Evolutionary conservation across 2,888 invertebrate genomes (phyloP).

Genomic region (Plagodis dolabraria): DNA sequence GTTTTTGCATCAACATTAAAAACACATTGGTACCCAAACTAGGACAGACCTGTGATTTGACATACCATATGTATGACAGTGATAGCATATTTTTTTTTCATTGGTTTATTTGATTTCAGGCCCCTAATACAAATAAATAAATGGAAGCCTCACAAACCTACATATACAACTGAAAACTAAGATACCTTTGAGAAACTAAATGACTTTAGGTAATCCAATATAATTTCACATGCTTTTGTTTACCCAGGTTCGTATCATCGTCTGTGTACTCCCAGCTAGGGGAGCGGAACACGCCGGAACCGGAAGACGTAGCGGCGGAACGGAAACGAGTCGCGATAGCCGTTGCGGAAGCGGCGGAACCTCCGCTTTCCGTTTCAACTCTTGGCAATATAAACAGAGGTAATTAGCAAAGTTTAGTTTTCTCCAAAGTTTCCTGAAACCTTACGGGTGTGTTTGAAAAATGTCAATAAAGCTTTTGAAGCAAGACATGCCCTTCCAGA

Average conservation of each 20-base stretch:
- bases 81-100: too few relatives aligned
- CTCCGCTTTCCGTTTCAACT: conserved; percentile 58
- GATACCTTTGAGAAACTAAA: too few relatives aligned
- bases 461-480: too few relatives aligned
- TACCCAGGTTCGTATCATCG: conserved; percentile 4
- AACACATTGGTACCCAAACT: too few relatives aligned
- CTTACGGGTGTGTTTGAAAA: neutral
- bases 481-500: too few relatives aligned
- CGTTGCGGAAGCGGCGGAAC: conserved; percentile 35
- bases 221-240: neutral
- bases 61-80: neutral
- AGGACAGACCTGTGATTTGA: too few relatives aligned
- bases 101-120: too few relatives aligned
- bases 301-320: conserved; percentile 62
- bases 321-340: conserved; percentile 80
- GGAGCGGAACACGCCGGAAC: conserved; percentile 41
- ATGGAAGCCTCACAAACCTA: too few relatives aligned
- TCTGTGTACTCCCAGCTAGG: conserved; percentile 7
- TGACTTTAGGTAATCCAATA: neutral
- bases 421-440: neutral
- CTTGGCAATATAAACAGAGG: conserved; percentile 73
- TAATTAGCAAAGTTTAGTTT: conserved; percentile 25
- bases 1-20: too few relatives aligned
- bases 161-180: too few relatives aligned
- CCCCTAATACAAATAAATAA: too few relatives aligned